Conservation (phyloP, 2,888 invertebrate genomes). For the Mystacides longicornis region DNA sequence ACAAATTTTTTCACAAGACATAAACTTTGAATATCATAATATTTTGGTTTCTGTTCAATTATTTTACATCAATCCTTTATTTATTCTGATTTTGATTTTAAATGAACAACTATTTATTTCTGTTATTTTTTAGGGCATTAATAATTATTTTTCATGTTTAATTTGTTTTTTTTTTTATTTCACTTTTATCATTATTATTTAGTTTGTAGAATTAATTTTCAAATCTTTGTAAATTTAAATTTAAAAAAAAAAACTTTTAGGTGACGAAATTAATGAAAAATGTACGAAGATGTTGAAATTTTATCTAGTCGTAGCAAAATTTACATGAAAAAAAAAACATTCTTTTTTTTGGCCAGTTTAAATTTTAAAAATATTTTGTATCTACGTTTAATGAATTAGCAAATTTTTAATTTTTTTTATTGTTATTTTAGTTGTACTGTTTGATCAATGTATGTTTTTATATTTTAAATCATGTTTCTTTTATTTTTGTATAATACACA, state of each 20-base stretch:
- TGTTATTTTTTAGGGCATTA: too few relatives aligned
- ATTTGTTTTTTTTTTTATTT: background rate
- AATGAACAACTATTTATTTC: too few relatives aligned
- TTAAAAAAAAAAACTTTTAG: background rate
- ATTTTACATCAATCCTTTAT: too few relatives aligned
- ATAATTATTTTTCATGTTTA: too few relatives aligned
- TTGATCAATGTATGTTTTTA: background rate
- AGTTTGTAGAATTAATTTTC: background rate
- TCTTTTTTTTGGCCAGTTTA: slow-evolving; percentile 3
- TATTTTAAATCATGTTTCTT: background rate
- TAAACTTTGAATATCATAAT: too few relatives aligned
- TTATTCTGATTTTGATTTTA: too few relatives aligned
- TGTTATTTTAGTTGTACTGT: background rate
- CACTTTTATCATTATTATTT: background rate
- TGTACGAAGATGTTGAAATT: too few relatives aligned
- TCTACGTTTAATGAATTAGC: background rate
- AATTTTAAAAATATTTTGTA: background rate
- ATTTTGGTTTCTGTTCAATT: too few relatives aligned
- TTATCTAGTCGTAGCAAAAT: slow-evolving; percentile 15
- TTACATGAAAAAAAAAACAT: background rate
- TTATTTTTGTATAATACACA: background rate
- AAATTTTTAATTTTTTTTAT: background rate
- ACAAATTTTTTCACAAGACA: too few relatives aligned
- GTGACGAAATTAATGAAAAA: slow-evolving; percentile 11
- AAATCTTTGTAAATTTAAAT: background rate